A percentile compares a stretch with the other conserved stretches of the same genome.
phyloP scores from a whole-genome alignment of 2,888 invertebrate species.

The Nebria salina region DNA sequence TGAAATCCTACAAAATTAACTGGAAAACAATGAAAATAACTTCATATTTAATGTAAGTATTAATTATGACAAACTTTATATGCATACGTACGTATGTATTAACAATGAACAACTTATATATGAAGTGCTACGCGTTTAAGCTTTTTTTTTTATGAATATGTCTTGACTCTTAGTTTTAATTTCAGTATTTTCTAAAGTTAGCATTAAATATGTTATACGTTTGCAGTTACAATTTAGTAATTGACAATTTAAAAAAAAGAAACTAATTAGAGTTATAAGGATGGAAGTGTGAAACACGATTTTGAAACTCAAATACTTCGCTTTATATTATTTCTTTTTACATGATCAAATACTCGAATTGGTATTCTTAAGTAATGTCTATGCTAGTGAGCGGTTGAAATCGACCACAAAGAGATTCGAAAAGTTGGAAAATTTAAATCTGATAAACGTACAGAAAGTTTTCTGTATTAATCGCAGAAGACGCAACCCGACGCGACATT shows the following conservation, averaged over 20 bases:
- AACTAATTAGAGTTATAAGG: not conserved
- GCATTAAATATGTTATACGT: not conserved
- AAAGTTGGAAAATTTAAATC: not conserved
- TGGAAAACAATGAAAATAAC: too few relatives aligned
- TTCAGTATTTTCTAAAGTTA: too few relatives aligned
- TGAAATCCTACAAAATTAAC: too few relatives aligned
- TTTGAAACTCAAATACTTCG: not conserved
- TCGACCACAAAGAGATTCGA: not conserved
- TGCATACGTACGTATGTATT: too few relatives aligned
- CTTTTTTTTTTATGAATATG: too few relatives aligned
- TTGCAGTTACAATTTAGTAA: not conserved
- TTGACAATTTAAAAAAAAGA: not conserved
- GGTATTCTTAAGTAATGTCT: not conserved
- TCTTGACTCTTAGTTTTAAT: too few relatives aligned
- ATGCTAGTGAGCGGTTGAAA: not conserved
- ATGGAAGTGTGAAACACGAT: not conserved
- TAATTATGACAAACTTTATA: too few relatives aligned
- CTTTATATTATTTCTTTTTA: not conserved
- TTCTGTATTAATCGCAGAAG: slow-evolving; percentile 14
- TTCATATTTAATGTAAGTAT: too few relatives aligned
- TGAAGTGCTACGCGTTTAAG: too few relatives aligned
- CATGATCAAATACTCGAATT: not conserved
- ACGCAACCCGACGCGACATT: not conserved
- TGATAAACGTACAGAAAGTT: slow-evolving; percentile 16
- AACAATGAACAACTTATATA: too few relatives aligned